Evolutionary conservation across 2,797 vertebrate species (phyloP), one percentile per base, ranked within the genome.

Genomic region (Gila robusta): DNA sequence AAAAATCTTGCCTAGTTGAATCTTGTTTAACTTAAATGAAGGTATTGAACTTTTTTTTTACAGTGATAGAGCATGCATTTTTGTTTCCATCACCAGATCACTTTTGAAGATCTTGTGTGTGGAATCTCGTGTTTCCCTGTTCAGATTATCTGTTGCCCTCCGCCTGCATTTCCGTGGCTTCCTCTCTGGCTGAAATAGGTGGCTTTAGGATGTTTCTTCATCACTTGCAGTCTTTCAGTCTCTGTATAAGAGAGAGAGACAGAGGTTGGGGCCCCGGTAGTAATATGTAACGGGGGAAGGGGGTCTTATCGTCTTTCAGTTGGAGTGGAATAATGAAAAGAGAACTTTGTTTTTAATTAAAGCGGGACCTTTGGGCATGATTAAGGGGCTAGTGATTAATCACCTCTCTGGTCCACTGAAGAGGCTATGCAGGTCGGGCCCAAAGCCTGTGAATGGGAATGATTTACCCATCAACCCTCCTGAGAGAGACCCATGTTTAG

Each of bases 271-370:
- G 59, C 64, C 80, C 73, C 69, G 56, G 81, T 47, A 69, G 66
- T 73, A 84, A 81, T 67, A 44, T 52, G 86, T 47, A 76, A 39
- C 37, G 37, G 77, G 32, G 80, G 80, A 79, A 49, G 74, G 82
- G 87, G 79, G 83, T 81, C 88, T 88, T 90, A 90, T 90, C 89
- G 82, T 87, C 71, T 49, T 88, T 87, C 87, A 90, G 72, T 89
- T 91, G 82, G 81, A 88, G 85, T 89, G 73, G 84, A 90, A 87
- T 90, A 91, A 91, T 89, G 89, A 91, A 92, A 91, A 89, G 85
- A 89, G 79, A 87, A 87, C 83, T 91, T 88, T 88, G 90, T 90
- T 91, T 91, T 91, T 91, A 91, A 92, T 91, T 91, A 90, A 92
- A 90, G 79, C 78, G 66, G 81, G 88, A 89, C 90, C 89, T 89